phyloP scores from a whole-genome alignment of 2,113 vertebrate species.

The Sigmodon hispidus region DNA sequence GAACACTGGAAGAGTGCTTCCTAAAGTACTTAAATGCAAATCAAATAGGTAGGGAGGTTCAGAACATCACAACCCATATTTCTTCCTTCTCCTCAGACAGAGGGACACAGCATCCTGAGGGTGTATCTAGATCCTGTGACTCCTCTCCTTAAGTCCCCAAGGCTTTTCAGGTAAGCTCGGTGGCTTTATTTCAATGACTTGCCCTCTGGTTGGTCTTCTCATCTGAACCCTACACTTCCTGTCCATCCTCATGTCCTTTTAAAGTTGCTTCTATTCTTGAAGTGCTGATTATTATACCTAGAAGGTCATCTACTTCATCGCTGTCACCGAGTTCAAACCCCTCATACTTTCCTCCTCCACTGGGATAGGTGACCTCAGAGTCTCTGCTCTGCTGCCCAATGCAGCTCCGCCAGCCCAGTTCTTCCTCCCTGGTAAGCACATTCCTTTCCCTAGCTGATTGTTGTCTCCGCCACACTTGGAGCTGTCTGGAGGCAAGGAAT shows the following conservation, averaged over 20 bases:
- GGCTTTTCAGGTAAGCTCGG: background rate
- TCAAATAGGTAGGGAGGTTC: background rate
- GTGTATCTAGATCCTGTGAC: background rate
- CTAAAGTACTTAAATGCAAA: background rate
- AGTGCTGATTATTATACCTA: background rate
- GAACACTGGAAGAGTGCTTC: background rate
- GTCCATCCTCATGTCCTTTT: background rate
- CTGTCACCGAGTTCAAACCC: background rate
- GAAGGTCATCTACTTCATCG: background rate
- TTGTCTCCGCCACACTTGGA: too few species aligned
- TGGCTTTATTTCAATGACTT: background rate
- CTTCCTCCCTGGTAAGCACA: background rate
- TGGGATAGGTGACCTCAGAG: background rate
- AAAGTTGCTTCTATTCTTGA: background rate
- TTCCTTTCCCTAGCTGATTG: background rate
- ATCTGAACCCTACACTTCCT: background rate
- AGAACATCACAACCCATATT: background rate
- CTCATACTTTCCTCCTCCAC: background rate
- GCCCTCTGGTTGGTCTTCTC: background rate
- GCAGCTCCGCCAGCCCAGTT: background rate
- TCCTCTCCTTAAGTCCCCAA: background rate
- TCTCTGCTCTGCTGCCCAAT: background rate
- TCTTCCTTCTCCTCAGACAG: background rate
- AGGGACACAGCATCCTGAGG: background rate
- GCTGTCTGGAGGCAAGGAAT: background rate